These are phyloP conservation scores for Mellilla xanthometata DNA, from an alignment of 2,888 invertebrate genomes.

Conservation along the genomic window DNA sequence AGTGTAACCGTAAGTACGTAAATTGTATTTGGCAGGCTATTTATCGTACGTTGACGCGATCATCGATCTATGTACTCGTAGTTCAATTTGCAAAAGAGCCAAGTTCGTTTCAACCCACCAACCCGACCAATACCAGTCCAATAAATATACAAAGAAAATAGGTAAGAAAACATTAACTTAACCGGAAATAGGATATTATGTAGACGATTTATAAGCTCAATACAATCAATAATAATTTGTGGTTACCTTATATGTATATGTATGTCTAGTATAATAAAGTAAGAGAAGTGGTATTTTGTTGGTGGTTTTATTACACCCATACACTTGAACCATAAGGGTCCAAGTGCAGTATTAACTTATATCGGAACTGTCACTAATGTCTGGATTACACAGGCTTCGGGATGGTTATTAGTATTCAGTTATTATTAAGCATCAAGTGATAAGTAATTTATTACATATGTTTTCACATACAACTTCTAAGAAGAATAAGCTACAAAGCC, in stretches of 20 bases:
- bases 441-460: too few relatives aligned
- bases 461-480: too few relatives aligned
- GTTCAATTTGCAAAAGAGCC: conserved; percentile 35
- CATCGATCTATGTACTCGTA: conserved; percentile 31
- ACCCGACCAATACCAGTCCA: conserved; percentile 16
- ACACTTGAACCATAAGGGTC: too few relatives aligned
- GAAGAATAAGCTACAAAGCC: too few relatives aligned
- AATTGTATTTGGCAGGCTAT: conserved; percentile 17
- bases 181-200: conserved; percentile 7
- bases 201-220: background rate
- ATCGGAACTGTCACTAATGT: too few relatives aligned
- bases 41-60: conserved; percentile 21
- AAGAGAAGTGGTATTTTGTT: too few relatives aligned
- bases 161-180: conserved; percentile 8
- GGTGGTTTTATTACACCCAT: too few relatives aligned
- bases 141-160: conserved; percentile 10
- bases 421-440: too few relatives aligned
- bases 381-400: too few relatives aligned
- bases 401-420: too few relatives aligned
- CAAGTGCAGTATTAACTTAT: too few relatives aligned
- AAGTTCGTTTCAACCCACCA: conserved; percentile 26
- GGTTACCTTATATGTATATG: background rate
- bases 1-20: conserved; percentile 3
- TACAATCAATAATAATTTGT: conserved; percentile 2
- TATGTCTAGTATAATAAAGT: too few relatives aligned